These are phyloP conservation scores for Tridacna gigas DNA, from an alignment of 2,888 invertebrate genomes.

Conservation along the genomic window DNA sequence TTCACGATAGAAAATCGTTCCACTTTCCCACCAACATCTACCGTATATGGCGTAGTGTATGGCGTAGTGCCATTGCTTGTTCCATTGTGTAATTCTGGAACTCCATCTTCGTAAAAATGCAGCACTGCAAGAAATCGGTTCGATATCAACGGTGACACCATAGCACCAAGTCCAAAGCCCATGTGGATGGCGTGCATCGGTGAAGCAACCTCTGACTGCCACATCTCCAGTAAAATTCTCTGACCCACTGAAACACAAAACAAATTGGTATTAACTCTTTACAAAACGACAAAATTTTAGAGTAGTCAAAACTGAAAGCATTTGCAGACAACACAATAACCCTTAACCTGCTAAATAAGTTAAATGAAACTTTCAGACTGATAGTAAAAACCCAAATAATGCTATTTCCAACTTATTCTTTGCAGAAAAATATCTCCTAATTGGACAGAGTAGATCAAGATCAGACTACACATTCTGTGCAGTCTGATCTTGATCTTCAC, in stretches of 20 bases:
- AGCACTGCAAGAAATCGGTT: conserved; percentile 67
- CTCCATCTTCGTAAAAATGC: conserved; percentile 20
- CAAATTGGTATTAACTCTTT: not conserved
- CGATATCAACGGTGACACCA: conserved; percentile 67
- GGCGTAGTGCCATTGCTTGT: not conserved
- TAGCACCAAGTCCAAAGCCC: conserved; percentile 73
- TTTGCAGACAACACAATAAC: too few relatives aligned
- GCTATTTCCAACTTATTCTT: too few relatives aligned
- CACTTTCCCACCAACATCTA: not conserved
- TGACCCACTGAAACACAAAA: conserved; percentile 66
- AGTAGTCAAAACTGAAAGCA: too few relatives aligned
- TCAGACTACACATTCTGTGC: too few relatives aligned
- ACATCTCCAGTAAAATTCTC: conserved; percentile 66
- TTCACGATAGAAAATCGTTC: conserved; percentile 42
- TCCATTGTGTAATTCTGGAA: not conserved
- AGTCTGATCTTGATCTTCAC: too few relatives aligned
- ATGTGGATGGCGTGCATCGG: conserved; percentile 73
- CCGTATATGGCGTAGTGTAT: conserved; percentile 1
- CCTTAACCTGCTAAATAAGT: too few relatives aligned
- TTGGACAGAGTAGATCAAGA: too few relatives aligned
- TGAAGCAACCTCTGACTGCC: conserved; percentile 67
- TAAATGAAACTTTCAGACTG: too few relatives aligned
- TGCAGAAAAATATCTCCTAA: too few relatives aligned
- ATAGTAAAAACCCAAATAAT: too few relatives aligned
- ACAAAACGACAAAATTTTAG: too few relatives aligned